Percentiles rank a stretch among this genome's conserved stretches.
Evolutionary conservation across 2,888 invertebrate genomes (phyloP).

Genomic region (Eueremaeus valkanovi): DNA sequence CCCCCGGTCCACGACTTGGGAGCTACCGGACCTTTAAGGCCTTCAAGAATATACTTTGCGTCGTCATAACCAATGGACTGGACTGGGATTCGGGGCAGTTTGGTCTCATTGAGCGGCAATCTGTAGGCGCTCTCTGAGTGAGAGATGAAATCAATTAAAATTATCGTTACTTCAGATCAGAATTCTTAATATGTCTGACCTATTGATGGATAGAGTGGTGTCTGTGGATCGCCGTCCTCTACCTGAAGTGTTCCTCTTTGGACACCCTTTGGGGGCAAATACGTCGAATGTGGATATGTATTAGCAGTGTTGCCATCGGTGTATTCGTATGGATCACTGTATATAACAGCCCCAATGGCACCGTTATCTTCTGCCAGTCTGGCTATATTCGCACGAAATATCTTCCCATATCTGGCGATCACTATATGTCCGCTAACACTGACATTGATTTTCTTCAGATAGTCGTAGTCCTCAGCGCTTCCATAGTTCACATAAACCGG

Average conservation of each 20-base stretch:
- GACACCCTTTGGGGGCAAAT: slow-evolving; percentile 7
- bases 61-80: slow-evolving; percentile 46
- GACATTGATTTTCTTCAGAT: slow-evolving; percentile 49
- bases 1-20: slow-evolving; percentile 44
- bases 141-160: no score
- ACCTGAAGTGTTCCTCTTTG: neutral
- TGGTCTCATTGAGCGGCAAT: neutral
- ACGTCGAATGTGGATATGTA: slow-evolving; percentile 4
- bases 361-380: slow-evolving; percentile 50
- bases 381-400: slow-evolving; percentile 39
- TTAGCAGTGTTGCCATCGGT: neutral
- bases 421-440: slow-evolving; percentile 54
- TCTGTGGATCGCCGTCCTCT: neutral
- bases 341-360: neutral
- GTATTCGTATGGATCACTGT: slow-evolving; percentile 15
- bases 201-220: slow-evolving; percentile 22
- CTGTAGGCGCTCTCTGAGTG: slow-evolving; percentile 22
- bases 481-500: slow-evolving; percentile 55
- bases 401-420: slow-evolving; percentile 55
- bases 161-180: no score
- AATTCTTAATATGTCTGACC: no score
- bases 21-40: slow-evolving; percentile 42
- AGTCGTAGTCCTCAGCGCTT: slow-evolving; percentile 52
- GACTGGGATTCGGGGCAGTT: slow-evolving; percentile 43
- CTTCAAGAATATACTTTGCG: slow-evolving; percentile 44